These are phyloP conservation scores for Drepana falcataria DNA, from an alignment of 2,888 invertebrate genomes.

Conservation along the genomic window DNA sequence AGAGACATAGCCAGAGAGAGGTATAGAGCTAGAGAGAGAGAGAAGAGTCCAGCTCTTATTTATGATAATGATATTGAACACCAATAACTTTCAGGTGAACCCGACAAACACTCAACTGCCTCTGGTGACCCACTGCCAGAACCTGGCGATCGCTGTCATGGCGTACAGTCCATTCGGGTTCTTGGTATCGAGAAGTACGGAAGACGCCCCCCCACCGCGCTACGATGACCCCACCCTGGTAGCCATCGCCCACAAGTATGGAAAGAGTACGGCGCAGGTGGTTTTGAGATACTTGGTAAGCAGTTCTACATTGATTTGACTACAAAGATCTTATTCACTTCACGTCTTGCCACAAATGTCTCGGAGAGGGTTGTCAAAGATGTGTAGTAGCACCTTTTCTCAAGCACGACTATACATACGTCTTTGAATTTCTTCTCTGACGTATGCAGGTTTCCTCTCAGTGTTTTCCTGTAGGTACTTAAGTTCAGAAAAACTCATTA, in stretches of 20 bases:
- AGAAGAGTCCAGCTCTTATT: too few relatives aligned
- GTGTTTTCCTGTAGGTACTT: too few relatives aligned
- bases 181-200: conserved; percentile 39
- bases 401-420: too few relatives aligned
- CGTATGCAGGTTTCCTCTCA: too few relatives aligned
- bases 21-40: too few relatives aligned
- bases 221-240: conserved; percentile 77
- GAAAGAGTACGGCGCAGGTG: conserved; percentile 82
- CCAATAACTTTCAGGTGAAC: conserved; percentile 62
- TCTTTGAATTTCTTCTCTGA: too few relatives aligned
- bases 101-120: conserved; percentile 85
- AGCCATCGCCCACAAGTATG: conserved; percentile 80
- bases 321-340: too few relatives aligned
- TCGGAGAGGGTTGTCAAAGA: rapidly evolving
- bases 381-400: too few relatives aligned
- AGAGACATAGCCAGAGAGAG: too few relatives aligned
- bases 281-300: conserved; percentile 83
- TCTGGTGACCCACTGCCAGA: conserved; percentile 83
- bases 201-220: conserved; percentile 56
- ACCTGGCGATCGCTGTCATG: conserved; percentile 81
- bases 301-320: conserved; percentile 3
- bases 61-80: background rate
- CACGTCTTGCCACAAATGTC: too few relatives aligned
- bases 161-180: conserved; percentile 86
- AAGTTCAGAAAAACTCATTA: too few relatives aligned